Conservation (phyloP, 2,113 vertebrate species). For the Triplophysa tibetana region DNA sequence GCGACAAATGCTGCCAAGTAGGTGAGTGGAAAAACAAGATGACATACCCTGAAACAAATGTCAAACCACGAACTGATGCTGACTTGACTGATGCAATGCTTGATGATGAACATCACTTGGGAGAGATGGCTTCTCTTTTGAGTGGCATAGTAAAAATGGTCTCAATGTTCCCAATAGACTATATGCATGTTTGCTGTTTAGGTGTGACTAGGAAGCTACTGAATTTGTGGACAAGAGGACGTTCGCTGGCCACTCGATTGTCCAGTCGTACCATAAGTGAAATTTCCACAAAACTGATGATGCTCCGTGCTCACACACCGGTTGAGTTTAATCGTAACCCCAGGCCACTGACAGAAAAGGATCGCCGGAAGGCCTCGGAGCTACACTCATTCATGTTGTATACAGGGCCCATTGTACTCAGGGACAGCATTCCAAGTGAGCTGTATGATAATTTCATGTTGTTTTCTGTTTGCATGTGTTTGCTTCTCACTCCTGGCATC, state of each 20-base stretch:
- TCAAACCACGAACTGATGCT: conserved; percentile 15
- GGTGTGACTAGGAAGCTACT: conserved; percentile 41
- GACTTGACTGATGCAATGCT: conserved; percentile 33
- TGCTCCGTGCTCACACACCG: background rate
- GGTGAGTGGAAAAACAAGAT: conserved; percentile 42
- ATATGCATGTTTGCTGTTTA: conserved; percentile 43
- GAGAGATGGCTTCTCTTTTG: conserved; percentile 15
- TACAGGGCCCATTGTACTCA: conserved; percentile 7
- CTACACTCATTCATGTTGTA: conserved; percentile 31
- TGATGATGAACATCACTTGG: conserved; percentile 46
- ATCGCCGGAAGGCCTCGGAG: conserved; percentile 39
- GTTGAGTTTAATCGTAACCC: conserved; percentile 39
- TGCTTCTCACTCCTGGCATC: too few relatives aligned
- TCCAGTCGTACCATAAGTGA: background rate
- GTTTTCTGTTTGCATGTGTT: too few relatives aligned
- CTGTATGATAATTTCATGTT: too few relatives aligned
- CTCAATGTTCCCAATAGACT: conserved; percentile 40
- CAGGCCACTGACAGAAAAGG: conserved; percentile 3
- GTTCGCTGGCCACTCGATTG: conserved; percentile 5
- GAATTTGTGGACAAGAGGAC: conserved; percentile 33
- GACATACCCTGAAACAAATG: conserved; percentile 29
- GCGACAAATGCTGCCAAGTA: conserved; percentile 27
- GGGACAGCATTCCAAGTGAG: too few relatives aligned
- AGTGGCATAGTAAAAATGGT: conserved; percentile 32
- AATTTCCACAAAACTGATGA: conserved; percentile 28